Percentiles rank a stretch among this genome's conserved stretches.
phyloP scores from a whole-genome alignment of 2,113 vertebrate species.

The Atractosteus spatula region DNA sequence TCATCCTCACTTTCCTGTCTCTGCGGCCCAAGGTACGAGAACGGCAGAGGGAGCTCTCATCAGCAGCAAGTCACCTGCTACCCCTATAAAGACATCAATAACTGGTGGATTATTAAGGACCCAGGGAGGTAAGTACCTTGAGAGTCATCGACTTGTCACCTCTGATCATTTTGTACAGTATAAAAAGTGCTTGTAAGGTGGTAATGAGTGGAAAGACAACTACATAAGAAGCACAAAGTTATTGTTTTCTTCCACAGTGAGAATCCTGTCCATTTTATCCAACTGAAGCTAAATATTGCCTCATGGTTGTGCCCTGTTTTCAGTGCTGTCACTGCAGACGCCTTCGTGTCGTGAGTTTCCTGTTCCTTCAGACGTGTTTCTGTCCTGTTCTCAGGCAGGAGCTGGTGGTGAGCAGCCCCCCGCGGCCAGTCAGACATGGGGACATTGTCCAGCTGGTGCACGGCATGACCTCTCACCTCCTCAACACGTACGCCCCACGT shows the following conservation, averaged over 20 bases:
- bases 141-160: too few species aligned
- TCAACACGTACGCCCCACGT: conserved; percentile 82
- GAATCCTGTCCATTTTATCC: too few species aligned
- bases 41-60: conserved; percentile 92
- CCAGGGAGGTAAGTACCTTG: conserved; percentile 69
- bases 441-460: conserved; percentile 89
- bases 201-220: too few species aligned
- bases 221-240: too few species aligned
- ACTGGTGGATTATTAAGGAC: conserved; percentile 98
- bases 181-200: too few species aligned
- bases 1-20: background rate
- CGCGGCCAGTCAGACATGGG: conserved; percentile 77
- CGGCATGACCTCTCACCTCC: conserved; percentile 86
- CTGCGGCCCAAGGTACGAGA: conserved; percentile 77
- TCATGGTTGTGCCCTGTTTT: too few species aligned
- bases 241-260: too few species aligned
- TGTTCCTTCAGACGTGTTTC: background rate
- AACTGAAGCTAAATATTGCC: too few species aligned
- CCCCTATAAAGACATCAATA: conserved; percentile 96
- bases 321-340: too few species aligned
- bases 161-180: too few species aligned
- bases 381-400: conserved; percentile 71
- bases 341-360: background rate
- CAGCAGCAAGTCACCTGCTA: conserved; percentile 98
- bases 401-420: conserved; percentile 81